Base-by-base conservation (phyloP, 2,888 invertebrate genomes). In the Rhagonycha fulva region DNA sequence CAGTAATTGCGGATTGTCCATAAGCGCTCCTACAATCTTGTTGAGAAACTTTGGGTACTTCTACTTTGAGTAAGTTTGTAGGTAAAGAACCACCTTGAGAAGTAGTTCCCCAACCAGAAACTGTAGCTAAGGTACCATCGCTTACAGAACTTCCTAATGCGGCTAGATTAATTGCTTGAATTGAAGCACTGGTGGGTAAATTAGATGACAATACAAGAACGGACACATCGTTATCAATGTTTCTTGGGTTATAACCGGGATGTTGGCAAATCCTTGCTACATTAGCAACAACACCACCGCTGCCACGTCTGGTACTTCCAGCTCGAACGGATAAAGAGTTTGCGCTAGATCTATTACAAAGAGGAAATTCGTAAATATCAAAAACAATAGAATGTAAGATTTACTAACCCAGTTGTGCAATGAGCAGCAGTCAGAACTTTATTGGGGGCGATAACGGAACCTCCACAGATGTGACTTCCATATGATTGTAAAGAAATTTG, bases 361-460 rank as follows among this genome's bases (percentile, higher is more conserved):
- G 24, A 11, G 12, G 4, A 0, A 12, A 14, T 11, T 11, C 9
- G 14, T 2, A 62, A 62, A 10, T 61, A n/a, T 62, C 3, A 0
- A 9, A 23, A 12, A 62, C 9, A 62, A 19, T 10, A 0, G 14
- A 19, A 62, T 24, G 19, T 62, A 0, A 19, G 0, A 4, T 19
- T 66, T n/a, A 66, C n/a, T 24, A 71, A 80, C 79, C 76, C 77
- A 32, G 77, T 73, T 9, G 82, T 82, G 76, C 84, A 85, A 68
- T 85, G 85, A 26, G 83, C 84, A 70, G 81, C 84, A 14, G 84
- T 87, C 14, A 85, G 61, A 19, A 79, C 80, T 47, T 74, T 80
- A 12, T 70, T 80, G 2, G 67, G 12, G 26, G 73, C 73, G 69
- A 84, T 80, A 71, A 85, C 80, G 28, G 83, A 82, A 1, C 81